Percentiles rank a stretch among this genome's conserved stretches.
Conservation (phyloP, 37 sponge, comb jelly and placozoan species). For the Chondrilla cf. caribensis region DNA sequence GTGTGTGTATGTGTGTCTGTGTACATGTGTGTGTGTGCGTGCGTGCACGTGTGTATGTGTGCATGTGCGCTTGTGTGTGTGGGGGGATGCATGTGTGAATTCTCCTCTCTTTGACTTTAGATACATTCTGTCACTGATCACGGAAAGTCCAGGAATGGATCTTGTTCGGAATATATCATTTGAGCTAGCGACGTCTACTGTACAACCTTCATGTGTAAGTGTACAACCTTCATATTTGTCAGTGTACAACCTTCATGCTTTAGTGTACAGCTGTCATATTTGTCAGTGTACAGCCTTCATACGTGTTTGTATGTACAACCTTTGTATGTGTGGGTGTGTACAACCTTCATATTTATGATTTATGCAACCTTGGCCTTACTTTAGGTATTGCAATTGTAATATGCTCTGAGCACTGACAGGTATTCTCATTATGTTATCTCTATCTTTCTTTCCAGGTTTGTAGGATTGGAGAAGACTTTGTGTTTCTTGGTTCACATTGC, state of each 20-base stretch:
- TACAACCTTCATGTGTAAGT: constrained; percentile 87
- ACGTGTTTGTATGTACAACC: too few species aligned
- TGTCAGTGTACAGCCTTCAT: too few species aligned
- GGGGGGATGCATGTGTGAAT: background rate
- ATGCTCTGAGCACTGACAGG: too few species aligned
- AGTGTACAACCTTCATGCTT: too few species aligned
- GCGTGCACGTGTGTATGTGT: background rate
- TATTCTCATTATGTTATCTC: too few species aligned
- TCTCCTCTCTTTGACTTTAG: constrained; percentile 21
- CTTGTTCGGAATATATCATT: constrained; percentile 74
- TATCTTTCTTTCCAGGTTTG: constrained; percentile 65
- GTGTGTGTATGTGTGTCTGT: too few species aligned
- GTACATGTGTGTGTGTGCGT: constrained; percentile 16
- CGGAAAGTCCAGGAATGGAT: constrained; percentile 77
- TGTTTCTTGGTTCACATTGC: constrained; percentile 93
- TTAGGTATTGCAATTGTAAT: too few species aligned
- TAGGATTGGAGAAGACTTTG: constrained; percentile 37
- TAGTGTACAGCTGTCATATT: too few species aligned
- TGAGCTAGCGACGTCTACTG: constrained; percentile 80
- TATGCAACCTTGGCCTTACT: too few species aligned
- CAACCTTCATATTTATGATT: too few species aligned
- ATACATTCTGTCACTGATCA: constrained; percentile 67
- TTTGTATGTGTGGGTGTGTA: too few species aligned
- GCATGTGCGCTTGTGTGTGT: background rate
- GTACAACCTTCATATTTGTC: too few species aligned